phyloP scores from a whole-genome alignment of 2,797 vertebrate species.

The Tangara arthus region DNA sequence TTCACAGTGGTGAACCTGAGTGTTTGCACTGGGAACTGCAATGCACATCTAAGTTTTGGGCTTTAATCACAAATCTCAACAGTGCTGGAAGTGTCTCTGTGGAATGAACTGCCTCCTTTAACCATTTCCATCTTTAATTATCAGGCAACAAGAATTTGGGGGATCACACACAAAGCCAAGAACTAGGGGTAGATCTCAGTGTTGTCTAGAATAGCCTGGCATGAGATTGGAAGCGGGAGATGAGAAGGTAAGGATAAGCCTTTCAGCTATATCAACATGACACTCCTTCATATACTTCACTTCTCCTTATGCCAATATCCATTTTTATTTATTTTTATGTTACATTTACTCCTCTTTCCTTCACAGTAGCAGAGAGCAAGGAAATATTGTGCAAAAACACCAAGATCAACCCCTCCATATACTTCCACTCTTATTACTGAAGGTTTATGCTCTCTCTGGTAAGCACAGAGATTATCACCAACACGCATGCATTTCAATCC shows the following conservation, averaged over 20 bases:
- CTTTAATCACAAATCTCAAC: not conserved
- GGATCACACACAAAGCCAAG: not conserved
- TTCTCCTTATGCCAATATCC: not conserved
- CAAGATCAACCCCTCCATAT: not conserved
- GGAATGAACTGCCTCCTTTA: not conserved
- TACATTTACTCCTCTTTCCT: not conserved
- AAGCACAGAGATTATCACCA: not conserved
- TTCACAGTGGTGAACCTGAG: not conserved
- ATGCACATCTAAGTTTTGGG: not conserved
- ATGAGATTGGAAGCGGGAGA: not conserved
- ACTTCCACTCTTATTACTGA: not conserved
- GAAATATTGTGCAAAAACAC: not conserved
- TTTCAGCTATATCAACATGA: not conserved
- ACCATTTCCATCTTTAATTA: not conserved
- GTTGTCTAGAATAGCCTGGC: not conserved
- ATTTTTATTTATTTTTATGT: not conserved
- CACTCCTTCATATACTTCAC: not conserved
- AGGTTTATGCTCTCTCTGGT: not conserved
- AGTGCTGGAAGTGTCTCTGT: accelerated
- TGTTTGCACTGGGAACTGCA: not conserved
- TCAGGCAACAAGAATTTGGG: not conserved
- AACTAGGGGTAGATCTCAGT: accelerated
- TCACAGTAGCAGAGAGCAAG: not conserved
- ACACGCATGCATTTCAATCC: not conserved
- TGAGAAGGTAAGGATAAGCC: not conserved